Evolutionary conservation across 2,888 invertebrate genomes (phyloP).

Genomic region (Mythimna loreyi): DNA sequence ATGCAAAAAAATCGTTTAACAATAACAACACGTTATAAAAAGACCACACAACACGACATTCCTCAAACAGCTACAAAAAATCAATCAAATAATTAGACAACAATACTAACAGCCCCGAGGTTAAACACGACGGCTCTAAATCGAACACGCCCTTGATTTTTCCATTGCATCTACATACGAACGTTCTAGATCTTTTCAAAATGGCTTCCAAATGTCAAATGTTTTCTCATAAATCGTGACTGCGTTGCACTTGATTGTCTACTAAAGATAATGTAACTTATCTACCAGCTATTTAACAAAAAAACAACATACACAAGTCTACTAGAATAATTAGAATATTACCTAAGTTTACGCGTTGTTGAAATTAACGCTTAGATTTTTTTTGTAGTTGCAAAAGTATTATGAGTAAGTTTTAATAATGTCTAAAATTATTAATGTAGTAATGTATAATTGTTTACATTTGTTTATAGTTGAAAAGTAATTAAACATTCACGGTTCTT

Average conservation of each 20-base stretch:
- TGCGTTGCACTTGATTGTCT: constrained; percentile 66
- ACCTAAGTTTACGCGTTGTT: constrained; percentile 38
- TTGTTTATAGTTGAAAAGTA: constrained; percentile 16
- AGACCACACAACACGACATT: constrained; percentile 34
- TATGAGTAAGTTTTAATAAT: constrained; percentile 43
- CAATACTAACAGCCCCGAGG: constrained; percentile 34
- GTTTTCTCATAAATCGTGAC: constrained; percentile 66
- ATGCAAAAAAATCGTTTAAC: not conserved
- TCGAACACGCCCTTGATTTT: constrained; percentile 63
- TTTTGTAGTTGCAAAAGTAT: constrained; percentile 36
- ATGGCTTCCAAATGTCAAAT: constrained; percentile 68
- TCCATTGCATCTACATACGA: constrained; percentile 55
- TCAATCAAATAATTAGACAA: constrained; percentile 44
- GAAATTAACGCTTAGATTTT: constrained; percentile 44
- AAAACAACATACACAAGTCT: constrained; percentile 19
- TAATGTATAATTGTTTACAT: constrained; percentile 13
- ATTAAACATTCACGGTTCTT: not conserved
- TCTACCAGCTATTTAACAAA: constrained; percentile 29
- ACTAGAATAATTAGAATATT: constrained; percentile 41
- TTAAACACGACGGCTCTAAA: constrained; percentile 47
- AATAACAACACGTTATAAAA: not conserved
- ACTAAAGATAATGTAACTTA: constrained; percentile 59
- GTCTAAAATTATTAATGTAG: constrained; percentile 24
- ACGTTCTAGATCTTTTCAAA: constrained; percentile 63
- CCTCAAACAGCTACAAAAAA: constrained; percentile 37